Base-by-base conservation (phyloP, 2,797 vertebrate genomes). In the Vespertilio murinus region DNA sequence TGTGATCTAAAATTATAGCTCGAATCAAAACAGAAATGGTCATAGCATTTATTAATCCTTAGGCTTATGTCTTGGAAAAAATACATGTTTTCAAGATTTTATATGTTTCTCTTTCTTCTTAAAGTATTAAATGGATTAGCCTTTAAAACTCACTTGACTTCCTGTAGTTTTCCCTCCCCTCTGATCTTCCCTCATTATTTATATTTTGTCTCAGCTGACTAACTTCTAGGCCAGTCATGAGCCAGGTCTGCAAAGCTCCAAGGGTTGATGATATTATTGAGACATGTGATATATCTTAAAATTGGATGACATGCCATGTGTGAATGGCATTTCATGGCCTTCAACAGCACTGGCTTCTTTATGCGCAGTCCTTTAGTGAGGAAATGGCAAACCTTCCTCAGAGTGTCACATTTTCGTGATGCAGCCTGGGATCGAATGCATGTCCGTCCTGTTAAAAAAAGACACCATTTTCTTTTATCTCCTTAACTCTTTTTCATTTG, bases 1-100 rank as follows among this genome's bases (percentile, higher is more conserved):
- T 71, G 8, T 85, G 85, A 74, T 71, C 22, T 91, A 70, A 94
- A 90, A 95, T 28, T 54, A 11, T 61, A 78, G 12, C n/a, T 94
- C 6, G 49, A 65, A 18, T 90, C 42, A 86, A 90, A 90, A 65
- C 45, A 78, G 86, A 96, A 94, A 80, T 23, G 20, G 42, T 56
- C 65, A 25, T 6, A 33, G 5, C 23, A 61, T 79, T 95, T 88
- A 90, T 90, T 94, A 88, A 84, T 92, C 28, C 23, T 64, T 35
- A 85, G 52, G 17, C 52, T 79, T 79, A 12, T 35, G 33, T 35
- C 81, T 88, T 88, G 45, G 33, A 93, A 85, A 85, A 47, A 80
- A 45, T 28, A 92, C 93, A 69, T 45, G 18, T 52, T 87, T 91
- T 75, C 16, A 47, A 70, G 11, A 78, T 61, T 83, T 88, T 13